Conservation (phyloP, 2,888 invertebrate species). For the Xylota segnis region DNA sequence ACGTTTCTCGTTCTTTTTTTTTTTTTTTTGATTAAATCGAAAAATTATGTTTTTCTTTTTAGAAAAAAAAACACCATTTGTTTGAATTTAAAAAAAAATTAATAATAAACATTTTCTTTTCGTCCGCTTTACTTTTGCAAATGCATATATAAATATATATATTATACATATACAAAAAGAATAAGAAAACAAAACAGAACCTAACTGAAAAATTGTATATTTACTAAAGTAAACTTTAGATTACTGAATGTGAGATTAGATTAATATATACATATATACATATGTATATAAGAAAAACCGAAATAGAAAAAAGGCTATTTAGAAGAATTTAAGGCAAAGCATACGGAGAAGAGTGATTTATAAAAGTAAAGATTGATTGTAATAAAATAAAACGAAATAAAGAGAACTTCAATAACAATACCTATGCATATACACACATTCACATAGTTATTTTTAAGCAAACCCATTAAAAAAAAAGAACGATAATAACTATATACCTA, state of each 20-base stretch:
- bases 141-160: conserved; percentile 66
- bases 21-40: conserved; percentile 34
- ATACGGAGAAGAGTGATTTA: conserved; percentile 60
- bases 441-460: conserved; percentile 63
- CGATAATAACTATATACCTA: conserved; percentile 61
- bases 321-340: conserved; percentile 64
- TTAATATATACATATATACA: conserved; percentile 56
- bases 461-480: conserved; percentile 32
- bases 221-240: conserved; percentile 74
- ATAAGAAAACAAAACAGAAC: conserved; percentile 48
- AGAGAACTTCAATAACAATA: conserved; percentile 33
- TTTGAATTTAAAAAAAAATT: conserved; percentile 32
- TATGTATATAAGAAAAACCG: conserved; percentile 45
- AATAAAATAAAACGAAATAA: conserved; percentile 40
- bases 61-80: conserved; percentile 15
- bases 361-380: conserved; percentile 61
- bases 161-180: conserved; percentile 54
- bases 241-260: conserved; percentile 75
- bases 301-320: conserved; percentile 70
- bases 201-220: conserved; percentile 72
- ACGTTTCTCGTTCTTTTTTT: conserved; percentile 64
- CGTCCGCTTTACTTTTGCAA: conserved; percentile 70
- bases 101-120: conserved; percentile 43
- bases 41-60: conserved; percentile 35
- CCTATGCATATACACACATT: conserved; percentile 65